A percentile compares a stretch with the other conserved stretches of the same genome.
Evolutionary conservation across 2,888 invertebrate species (phyloP).

Genomic region (Synergus itoensis): DNA sequence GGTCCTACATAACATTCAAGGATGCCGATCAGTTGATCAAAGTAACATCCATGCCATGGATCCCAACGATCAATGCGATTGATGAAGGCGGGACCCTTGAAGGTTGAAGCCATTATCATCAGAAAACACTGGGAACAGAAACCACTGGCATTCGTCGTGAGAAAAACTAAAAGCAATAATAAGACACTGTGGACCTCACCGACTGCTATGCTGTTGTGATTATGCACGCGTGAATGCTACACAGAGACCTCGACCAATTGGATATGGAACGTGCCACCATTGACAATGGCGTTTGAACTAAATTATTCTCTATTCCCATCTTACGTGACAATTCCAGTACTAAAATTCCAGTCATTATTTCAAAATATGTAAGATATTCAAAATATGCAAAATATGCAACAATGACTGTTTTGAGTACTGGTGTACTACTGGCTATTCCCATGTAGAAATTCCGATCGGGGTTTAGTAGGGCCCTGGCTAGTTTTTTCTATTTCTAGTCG

Average conservation of each 20-base stretch:
- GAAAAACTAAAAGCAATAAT: constrained; percentile 60
- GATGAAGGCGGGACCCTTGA: constrained; percentile 58
- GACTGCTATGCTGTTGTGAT: constrained; percentile 52
- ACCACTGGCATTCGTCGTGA: constrained; percentile 63
- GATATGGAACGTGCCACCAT: constrained; percentile 58
- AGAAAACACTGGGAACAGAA: constrained; percentile 55
- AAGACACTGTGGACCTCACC: constrained; percentile 46
- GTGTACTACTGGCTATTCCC: too few species aligned
- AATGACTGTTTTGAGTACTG: too few species aligned
- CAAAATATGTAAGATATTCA: too few species aligned
- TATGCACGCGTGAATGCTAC: constrained; percentile 67
- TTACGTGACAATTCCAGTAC: not conserved
- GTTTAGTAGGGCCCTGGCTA: too few species aligned
- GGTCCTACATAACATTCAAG: not conserved
- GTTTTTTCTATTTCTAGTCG: too few species aligned
- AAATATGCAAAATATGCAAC: too few species aligned
- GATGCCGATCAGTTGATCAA: constrained; percentile 35
- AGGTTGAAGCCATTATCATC: constrained; percentile 68
- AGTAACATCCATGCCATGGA: constrained; percentile 54
- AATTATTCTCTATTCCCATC: constrained; percentile 23
- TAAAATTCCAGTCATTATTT: too few species aligned
- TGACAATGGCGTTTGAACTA: constrained; percentile 24
- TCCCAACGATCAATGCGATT: constrained; percentile 44
- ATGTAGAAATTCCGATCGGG: too few species aligned
- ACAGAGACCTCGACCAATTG: constrained; percentile 65